These are phyloP conservation scores for Genyomyrus donnyi DNA, from an alignment of 2,113 vertebrate genomes.

Conservation along the genomic window DNA sequence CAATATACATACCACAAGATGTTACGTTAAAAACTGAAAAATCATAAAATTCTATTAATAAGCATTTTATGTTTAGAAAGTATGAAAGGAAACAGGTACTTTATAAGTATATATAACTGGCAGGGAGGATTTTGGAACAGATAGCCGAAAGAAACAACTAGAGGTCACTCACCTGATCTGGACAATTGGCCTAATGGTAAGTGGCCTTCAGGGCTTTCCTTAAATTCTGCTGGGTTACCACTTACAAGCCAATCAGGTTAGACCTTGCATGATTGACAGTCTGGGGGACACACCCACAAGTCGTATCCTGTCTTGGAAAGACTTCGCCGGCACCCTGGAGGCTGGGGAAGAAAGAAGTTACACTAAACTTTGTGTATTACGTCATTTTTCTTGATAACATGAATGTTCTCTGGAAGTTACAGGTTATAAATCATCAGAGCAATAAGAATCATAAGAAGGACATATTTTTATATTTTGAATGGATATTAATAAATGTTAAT, in stretches of 20 bases:
- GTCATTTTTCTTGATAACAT: neutral
- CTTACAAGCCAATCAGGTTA: neutral
- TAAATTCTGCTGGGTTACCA: neutral
- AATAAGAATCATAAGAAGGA: neutral
- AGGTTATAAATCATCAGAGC: neutral
- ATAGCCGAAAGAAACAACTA: neutral
- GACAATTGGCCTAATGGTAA: neutral
- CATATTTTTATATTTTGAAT: neutral
- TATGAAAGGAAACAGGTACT: neutral
- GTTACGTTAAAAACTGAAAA: neutral
- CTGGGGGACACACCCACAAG: neutral
- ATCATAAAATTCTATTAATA: neutral
- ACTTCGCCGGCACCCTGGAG: neutral
- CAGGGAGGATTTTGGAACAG: neutral
- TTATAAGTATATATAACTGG: neutral
- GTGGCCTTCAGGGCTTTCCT: neutral
- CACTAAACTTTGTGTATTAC: neutral
- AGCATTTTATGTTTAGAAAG: neutral
- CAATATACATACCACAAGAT: neutral
- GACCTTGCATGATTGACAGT: neutral
- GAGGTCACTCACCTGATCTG: neutral
- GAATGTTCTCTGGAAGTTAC: neutral
- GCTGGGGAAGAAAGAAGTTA: neutral
- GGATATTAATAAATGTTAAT: neutral
- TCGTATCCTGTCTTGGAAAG: neutral